A percentile compares a stretch with the other conserved stretches of the same genome.
Conservation (phyloP, 2,113 vertebrate species). For the Onychorhynchus coronatus region DNA sequence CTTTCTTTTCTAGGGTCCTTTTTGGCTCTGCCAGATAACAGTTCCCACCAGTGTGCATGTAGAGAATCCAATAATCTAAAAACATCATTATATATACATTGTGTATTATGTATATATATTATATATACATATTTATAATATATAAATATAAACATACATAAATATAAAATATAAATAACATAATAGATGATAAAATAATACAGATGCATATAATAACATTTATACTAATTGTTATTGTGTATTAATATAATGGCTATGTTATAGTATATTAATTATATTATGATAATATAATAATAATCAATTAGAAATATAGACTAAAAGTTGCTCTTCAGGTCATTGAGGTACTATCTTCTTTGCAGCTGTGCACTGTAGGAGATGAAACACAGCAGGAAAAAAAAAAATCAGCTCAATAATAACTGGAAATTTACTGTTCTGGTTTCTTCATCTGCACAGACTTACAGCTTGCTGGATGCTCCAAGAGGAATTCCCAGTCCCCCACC, state of each 20-base stretch:
- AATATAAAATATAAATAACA: background rate
- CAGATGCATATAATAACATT: background rate
- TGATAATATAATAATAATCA: background rate
- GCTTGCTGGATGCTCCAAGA: background rate
- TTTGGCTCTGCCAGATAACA: background rate
- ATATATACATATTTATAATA: background rate
- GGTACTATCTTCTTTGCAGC: background rate
- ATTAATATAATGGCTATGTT: background rate
- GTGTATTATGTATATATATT: too few species aligned
- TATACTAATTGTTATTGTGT: too few species aligned
- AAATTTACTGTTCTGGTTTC: background rate
- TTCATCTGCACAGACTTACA: background rate
- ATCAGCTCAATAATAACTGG: accelerated
- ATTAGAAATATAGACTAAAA: background rate
- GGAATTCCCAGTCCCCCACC: background rate
- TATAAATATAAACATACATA: background rate
- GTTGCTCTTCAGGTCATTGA: background rate
- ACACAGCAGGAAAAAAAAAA: background rate
- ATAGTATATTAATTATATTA: too few species aligned
- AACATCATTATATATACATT: background rate
- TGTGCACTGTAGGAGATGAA: background rate
- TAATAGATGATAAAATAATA: background rate
- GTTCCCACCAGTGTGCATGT: background rate
- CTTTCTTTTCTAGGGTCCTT: background rate
- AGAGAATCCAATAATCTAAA: background rate